A percentile compares a stretch with the other conserved stretches of the same genome.
phyloP scores from a whole-genome alignment of 2,113 vertebrate genomes.

The Solea senegalensis region DNA sequence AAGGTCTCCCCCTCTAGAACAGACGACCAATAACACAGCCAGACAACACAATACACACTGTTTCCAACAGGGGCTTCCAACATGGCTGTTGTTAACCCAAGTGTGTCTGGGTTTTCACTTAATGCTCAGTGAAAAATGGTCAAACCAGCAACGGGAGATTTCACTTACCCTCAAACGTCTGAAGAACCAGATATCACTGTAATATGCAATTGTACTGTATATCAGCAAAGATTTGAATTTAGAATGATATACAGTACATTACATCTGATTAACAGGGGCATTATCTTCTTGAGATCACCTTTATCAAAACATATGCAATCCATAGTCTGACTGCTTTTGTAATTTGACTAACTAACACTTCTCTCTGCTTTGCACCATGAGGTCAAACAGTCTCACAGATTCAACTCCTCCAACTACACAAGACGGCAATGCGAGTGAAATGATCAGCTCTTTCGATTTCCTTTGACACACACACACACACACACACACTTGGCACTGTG shows the following conservation, averaged over 20 bases:
- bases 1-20: constrained; percentile 46
- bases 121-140: constrained; percentile 39
- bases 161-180: too few relatives aligned
- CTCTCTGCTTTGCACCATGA: not conserved
- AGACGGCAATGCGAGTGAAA: not conserved
- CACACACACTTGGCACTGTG: not conserved
- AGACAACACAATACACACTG: constrained; percentile 70
- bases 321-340: not conserved
- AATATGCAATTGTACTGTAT: not conserved
- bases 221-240: too few relatives aligned
- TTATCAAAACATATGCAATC: not conserved
- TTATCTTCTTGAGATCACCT: not conserved
- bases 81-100: constrained; percentile 59
- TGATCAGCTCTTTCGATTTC: constrained; percentile 10
- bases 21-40: constrained; percentile 61
- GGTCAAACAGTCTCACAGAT: not conserved
- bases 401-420: not conserved
- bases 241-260: too few relatives aligned
- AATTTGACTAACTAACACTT: not conserved
- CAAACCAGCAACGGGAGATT: constrained; percentile 18
- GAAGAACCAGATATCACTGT: constrained; percentile 1
- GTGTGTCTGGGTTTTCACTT: constrained; percentile 73
- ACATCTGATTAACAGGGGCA: not conserved
- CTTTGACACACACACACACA: constrained; percentile 6
- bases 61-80: constrained; percentile 70